Evolutionary conservation across 2,888 invertebrate genomes (phyloP).

Genomic region (Cyaniris semiargus): DNA sequence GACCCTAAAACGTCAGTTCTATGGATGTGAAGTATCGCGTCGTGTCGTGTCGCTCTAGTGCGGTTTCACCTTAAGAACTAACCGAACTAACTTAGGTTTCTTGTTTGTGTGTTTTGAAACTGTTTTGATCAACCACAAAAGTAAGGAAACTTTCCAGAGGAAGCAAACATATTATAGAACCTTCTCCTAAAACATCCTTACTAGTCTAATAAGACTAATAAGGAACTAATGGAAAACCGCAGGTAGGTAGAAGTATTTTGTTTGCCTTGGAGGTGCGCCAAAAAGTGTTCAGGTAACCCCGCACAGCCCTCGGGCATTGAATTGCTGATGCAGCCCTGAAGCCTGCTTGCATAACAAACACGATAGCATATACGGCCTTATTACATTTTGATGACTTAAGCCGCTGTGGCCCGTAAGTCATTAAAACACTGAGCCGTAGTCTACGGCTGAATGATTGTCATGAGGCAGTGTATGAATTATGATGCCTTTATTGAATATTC

Average conservation of each 20-base stretch:
- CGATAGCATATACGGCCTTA: background rate
- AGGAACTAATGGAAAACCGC: background rate
- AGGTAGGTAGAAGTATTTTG: background rate
- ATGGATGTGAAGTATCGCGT: too few relatives aligned
- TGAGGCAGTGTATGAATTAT: background rate
- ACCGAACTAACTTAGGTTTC: too few relatives aligned
- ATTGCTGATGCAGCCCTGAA: slow-evolving; percentile 14
- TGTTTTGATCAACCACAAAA: background rate
- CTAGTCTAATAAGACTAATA: background rate
- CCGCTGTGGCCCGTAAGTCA: background rate
- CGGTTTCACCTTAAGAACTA: too few relatives aligned
- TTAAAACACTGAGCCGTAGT: background rate
- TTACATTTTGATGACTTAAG: slow-evolving; percentile 5
- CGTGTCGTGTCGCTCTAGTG: too few relatives aligned
- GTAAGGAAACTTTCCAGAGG: slow-evolving; percentile 3
- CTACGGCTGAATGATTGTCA: background rate
- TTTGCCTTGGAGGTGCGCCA: background rate
- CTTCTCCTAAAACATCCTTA: background rate
- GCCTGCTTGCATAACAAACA: background rate
- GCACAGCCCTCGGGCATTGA: background rate
- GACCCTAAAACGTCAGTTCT: too few relatives aligned
- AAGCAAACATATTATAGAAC: background rate
- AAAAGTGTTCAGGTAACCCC: background rate
- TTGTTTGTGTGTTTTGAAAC: background rate
- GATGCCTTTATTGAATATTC: background rate